These are phyloP conservation scores for Drosophila helvetica DNA, from an alignment of 2,888 invertebrate genomes.

Conservation along the genomic window DNA sequence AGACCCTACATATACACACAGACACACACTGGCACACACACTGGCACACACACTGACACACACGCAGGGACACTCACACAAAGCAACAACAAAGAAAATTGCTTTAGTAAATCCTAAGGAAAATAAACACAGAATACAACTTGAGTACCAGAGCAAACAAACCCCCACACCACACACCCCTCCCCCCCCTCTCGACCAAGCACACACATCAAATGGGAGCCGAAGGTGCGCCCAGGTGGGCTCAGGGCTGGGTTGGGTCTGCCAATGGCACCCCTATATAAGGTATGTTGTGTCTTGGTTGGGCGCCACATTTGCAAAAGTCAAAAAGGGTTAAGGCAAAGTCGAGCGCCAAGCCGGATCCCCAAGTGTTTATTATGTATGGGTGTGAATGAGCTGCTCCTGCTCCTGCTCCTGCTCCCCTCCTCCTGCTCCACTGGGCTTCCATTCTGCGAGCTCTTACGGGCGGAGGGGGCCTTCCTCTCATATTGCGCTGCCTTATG, in stretches of 20 bases:
- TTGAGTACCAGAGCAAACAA: slow-evolving; percentile 74
- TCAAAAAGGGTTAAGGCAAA: slow-evolving; percentile 72
- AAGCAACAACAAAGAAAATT: slow-evolving; percentile 77
- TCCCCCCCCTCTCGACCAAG: background rate
- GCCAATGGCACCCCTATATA: too few relatives aligned
- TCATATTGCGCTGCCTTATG: slow-evolving; percentile 66
- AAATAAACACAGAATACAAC: slow-evolving; percentile 78
- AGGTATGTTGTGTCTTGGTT: background rate
- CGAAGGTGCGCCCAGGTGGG: slow-evolving; percentile 63
- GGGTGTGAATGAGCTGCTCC: slow-evolving; percentile 36
- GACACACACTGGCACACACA: too few relatives aligned
- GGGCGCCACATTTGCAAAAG: slow-evolving; percentile 49
- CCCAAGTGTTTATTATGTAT: slow-evolving; percentile 73
- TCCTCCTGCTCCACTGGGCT: background rate
- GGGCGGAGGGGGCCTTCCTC: slow-evolving; percentile 52
- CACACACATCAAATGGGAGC: background rate
- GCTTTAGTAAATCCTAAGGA: slow-evolving; percentile 78
- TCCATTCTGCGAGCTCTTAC: slow-evolving; percentile 28
- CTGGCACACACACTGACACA: slow-evolving; percentile 9
- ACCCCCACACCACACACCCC: slow-evolving; percentile 31
- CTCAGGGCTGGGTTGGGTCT: slow-evolving; percentile 3
- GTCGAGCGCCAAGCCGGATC: slow-evolving; percentile 40
- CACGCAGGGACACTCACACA: slow-evolving; percentile 10
- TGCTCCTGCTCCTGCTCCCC: slow-evolving; percentile 2
- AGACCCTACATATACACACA: slow-evolving; percentile 47